Conservation (phyloP, 2,888 invertebrate species). For the Lapara coniferarum region DNA sequence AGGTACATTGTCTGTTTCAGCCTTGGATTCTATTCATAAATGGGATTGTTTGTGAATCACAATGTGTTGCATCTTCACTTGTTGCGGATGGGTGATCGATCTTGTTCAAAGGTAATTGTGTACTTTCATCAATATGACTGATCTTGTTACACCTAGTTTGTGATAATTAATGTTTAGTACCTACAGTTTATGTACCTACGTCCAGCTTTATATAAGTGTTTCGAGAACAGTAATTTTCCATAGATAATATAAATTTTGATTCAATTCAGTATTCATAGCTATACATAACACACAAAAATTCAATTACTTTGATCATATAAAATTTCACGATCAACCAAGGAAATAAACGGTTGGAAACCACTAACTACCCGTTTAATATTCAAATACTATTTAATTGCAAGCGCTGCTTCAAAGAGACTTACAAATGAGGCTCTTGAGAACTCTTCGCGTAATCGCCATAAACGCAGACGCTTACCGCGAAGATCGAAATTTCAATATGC, state of each 20-base stretch:
- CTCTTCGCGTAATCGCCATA: slow-evolving; percentile 5
- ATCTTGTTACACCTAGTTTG: neutral
- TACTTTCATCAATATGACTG: neutral
- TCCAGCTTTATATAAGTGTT: too few species aligned
- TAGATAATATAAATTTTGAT: too few species aligned
- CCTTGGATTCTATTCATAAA: slow-evolving; percentile 32
- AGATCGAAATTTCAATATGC: neutral
- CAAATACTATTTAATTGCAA: slow-evolving; percentile 4
- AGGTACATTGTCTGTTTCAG: slow-evolving; percentile 16
- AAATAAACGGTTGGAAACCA: neutral
- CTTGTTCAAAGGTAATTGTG: slow-evolving; percentile 62
- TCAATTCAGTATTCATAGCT: too few species aligned
- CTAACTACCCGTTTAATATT: slow-evolving; percentile 4
- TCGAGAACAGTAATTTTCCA: too few species aligned
- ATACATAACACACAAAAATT: neutral
- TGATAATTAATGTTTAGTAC: too few species aligned
- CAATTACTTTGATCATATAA: neutral
- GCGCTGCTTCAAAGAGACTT: slow-evolving; percentile 9
- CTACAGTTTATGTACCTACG: too few species aligned
- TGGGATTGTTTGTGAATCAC: slow-evolving; percentile 34
- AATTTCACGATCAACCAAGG: too few species aligned
- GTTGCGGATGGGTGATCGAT: slow-evolving; percentile 69
- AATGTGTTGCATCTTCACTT: slow-evolving; percentile 75
- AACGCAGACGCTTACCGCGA: neutral
- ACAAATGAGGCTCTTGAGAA: slow-evolving; percentile 11